Conservation (phyloP, 2,113 vertebrate species). For the Rutilus rutilus region DNA sequence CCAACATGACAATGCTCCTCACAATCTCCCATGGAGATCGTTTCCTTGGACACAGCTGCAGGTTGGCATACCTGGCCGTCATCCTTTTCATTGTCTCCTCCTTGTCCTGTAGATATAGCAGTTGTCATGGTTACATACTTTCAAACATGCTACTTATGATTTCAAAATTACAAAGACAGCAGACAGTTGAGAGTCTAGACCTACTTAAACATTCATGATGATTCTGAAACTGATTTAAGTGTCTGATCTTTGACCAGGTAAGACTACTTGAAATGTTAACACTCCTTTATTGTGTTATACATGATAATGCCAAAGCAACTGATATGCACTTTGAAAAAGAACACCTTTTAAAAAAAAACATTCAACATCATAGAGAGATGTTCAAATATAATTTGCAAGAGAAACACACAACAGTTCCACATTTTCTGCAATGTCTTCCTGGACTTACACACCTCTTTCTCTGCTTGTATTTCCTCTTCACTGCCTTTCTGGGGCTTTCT, state of each 20-base stretch:
- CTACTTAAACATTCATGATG: neutral
- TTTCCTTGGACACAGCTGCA: slow-evolving; percentile 58
- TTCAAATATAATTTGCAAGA: neutral
- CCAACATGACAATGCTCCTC: slow-evolving; percentile 70
- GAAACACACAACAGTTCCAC: neutral
- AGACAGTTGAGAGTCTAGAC: neutral
- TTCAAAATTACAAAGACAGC: neutral
- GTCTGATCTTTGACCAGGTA: neutral
- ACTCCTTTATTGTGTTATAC: neutral
- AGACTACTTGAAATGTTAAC: neutral
- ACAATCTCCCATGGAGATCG: slow-evolving; percentile 73
- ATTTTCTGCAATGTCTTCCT: neutral
- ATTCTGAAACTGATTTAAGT: neutral
- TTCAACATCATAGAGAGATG: neutral
- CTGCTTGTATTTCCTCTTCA: neutral
- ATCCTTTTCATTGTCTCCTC: slow-evolving; percentile 63
- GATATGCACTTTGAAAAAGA: neutral
- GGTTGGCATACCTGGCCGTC: slow-evolving; percentile 63
- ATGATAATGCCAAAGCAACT: neutral
- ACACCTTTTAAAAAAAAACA: neutral
- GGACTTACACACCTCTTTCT: slow-evolving; percentile 27
- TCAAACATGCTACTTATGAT: neutral
- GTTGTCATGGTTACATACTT: slow-evolving; percentile 20
- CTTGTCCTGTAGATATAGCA: slow-evolving; percentile 39
- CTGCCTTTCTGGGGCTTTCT: neutral